Base-by-base conservation (phyloP, 2,888 invertebrate genomes). In the Nezara viridula region DNA sequence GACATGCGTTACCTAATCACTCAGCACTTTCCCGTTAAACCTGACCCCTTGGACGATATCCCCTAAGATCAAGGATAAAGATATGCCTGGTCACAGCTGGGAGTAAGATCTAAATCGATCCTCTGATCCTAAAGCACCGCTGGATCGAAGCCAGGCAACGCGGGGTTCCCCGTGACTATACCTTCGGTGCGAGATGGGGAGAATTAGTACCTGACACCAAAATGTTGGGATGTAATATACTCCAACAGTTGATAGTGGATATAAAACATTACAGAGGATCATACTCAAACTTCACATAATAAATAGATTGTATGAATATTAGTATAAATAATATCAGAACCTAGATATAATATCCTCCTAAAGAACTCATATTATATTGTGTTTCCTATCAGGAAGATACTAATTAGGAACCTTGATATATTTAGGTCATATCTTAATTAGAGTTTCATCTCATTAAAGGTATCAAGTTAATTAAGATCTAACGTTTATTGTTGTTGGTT, bases 101-200 rank as follows among this genome's bases (percentile, higher is more conserved):
- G 44, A 44, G 44, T 14, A n/a, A 81, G 66, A 81, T 81, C 44
- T 81, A 81, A 81, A 21, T 81, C 44, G 81, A 81, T 81, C 81
- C n/a, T n/a, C 5, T 24, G 81, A 44, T 81, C 81, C 81, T 9
- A 81, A 47, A 44, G 44, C 66, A 73, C 32, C 37, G 1, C 81
- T 81, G 81, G 81, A 40, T 47, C 81, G 24, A 44, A 47, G 40
- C 81, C 81, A 81, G 81, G 24, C 81, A 44, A n/a, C 44, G 44
- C 44, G 81, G 81, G n/a, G 24, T 81, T 81, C 81, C 81, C 81
- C 81, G n/a, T 81, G 81, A 81, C 44, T 81, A 24, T 40, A 27
- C 40, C 40, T 81, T 81, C 81, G 10, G 44, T 47, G 21, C 66
- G 32, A 21, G 21, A 19, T 44, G 44, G 44, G 40, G 44, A n/a